Conservation (phyloP, 2,797 vertebrate species). For the Gobionotothen gibberifrons region DNA sequence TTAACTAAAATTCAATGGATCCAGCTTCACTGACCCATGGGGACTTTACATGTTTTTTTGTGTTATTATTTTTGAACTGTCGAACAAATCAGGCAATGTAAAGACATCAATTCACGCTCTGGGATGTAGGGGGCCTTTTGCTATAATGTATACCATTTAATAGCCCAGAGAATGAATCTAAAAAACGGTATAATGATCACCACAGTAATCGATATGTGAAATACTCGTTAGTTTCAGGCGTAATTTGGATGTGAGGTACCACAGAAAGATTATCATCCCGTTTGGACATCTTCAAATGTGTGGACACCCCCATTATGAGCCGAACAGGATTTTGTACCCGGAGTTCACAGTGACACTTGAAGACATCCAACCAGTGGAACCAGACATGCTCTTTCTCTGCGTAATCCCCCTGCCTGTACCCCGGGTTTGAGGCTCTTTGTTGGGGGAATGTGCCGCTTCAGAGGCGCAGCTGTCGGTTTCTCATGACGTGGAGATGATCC, state of each 20-base stretch:
- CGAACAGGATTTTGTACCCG: neutral
- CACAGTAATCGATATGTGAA: neutral
- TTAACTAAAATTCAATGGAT: neutral
- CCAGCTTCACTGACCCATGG: neutral
- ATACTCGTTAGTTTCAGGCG: neutral
- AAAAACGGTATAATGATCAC: neutral
- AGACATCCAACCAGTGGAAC: neutral
- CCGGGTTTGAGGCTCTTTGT: slow-evolving; percentile 48
- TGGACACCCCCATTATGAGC: neutral
- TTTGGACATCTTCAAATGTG: neutral
- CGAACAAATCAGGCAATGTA: neutral
- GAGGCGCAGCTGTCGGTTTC: slow-evolving; percentile 54
- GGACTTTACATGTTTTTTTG: neutral
- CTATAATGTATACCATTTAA: neutral
- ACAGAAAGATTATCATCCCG: neutral
- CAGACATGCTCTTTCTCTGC: neutral
- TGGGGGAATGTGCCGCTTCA: slow-evolving; percentile 13
- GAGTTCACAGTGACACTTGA: slow-evolving; percentile 3
- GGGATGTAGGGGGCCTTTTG: neutral
- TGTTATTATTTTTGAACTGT: neutral
- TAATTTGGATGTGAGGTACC: neutral
- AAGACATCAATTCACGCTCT: neutral
- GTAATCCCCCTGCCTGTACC: neutral
- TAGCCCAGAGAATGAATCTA: no score
- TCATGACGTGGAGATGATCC: slow-evolving; percentile 37